phyloP scores from a whole-genome alignment of 64 coral and sea anemone species.

The Catalaphyllia jardinei region DNA sequence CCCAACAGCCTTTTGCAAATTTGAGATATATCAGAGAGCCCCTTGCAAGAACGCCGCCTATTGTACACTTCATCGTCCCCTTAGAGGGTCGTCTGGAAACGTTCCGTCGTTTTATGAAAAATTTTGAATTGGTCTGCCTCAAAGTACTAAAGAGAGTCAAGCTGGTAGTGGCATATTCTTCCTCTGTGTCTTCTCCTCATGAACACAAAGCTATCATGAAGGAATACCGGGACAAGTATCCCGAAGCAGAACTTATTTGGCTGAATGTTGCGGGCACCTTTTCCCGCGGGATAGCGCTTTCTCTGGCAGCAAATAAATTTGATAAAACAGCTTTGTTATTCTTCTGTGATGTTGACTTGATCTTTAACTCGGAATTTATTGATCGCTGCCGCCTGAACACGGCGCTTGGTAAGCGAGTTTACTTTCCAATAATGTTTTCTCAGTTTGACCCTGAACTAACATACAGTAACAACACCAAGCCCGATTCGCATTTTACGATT shows the following conservation, averaged over 20 bases:
- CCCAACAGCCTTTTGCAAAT: constrained; percentile 83
- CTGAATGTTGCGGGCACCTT: constrained; percentile 71
- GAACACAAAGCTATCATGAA: constrained; percentile 74
- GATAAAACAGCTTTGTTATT: constrained; percentile 77
- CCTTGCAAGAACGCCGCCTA: background rate
- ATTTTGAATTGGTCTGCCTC: constrained; percentile 81
- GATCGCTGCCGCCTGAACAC: constrained; percentile 84
- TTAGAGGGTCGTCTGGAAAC: constrained; percentile 69
- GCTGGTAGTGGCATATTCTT: constrained; percentile 85
- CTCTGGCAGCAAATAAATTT: constrained; percentile 73
- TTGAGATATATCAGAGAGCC: constrained; percentile 57
- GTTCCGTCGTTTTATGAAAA: constrained; percentile 86
- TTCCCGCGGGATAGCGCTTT: constrained; percentile 79
- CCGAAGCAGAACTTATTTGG: constrained; percentile 72
- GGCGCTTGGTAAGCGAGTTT: constrained; percentile 73
- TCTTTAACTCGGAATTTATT: constrained; percentile 76
- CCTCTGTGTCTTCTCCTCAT: constrained; percentile 41
- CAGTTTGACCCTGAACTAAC: constrained; percentile 76
- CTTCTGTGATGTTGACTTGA: constrained; percentile 92
- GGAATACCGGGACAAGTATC: constrained; percentile 66
- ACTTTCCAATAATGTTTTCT: constrained; percentile 95
- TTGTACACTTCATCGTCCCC: constrained; percentile 84
- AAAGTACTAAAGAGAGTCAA: constrained; percentile 67
- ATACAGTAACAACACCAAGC: constrained; percentile 22
- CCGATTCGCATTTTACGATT: constrained; percentile 41